Evolutionary conservation across 2,888 invertebrate species (phyloP), one percentile per base, ranked within the genome.

Genomic region (Ptychoptera contaminata): DNA sequence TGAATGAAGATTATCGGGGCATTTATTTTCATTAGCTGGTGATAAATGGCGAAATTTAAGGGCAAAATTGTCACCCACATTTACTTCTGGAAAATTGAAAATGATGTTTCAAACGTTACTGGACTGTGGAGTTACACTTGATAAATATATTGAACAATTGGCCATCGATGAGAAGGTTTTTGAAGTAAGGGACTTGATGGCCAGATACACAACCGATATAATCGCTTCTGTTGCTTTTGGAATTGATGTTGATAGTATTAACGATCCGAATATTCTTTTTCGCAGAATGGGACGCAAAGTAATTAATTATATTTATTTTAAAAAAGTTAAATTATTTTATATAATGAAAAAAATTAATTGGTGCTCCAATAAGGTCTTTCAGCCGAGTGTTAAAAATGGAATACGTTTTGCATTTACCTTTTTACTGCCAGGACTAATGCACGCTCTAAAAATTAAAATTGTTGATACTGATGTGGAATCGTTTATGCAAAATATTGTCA

Each of bases 161-260:
- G 16, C 12, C 9, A 23, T 41, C 6, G 44, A 31, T 5, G 37
- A 42, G 11, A 32, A 40, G 2, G 44, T 42, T 7, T 46, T 49
- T 32, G 52, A 53, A 40, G 42, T 48, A 11, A 50, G 48, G 42
- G 47, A 48, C 12, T 38, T 51, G 16, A 38, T 48, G 34, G 46
- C 45, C 2, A 30, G 50, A 14, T 53, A 46, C 37, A 50, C 50
- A 11, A 48, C 47, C 1, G 52, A 53, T 39, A 50, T 53, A 2
- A 46, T 50, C 14, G 50, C 62, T 15, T 54, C 55, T 1, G 58
- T 60, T 50, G 60, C 58, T 4, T 65, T 65, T 51, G 65, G 63
- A 1, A 51, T 65, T 3, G 58, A 62, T 16, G 54, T 58, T 39
- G 59, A 62, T 49, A 54, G 56, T 30, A 54, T 62, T 35, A 51